phyloP scores from a whole-genome alignment of 2,888 invertebrate species.

The Metopia argyrocephala region DNA sequence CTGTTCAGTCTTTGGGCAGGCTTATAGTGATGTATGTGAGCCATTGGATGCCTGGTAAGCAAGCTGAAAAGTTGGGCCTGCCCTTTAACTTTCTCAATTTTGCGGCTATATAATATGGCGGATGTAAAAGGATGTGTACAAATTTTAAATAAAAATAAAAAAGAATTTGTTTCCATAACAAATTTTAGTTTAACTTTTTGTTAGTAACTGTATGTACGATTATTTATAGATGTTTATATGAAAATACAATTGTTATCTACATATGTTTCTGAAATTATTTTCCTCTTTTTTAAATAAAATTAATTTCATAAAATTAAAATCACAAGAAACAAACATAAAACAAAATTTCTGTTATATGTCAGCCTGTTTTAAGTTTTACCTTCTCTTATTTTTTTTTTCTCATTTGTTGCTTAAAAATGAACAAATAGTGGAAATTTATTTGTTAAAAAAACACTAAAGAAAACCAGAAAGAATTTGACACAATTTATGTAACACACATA shows the following conservation, averaged over 20 bases:
- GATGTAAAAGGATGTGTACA: conserved; percentile 22
- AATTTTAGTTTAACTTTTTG: conserved; percentile 21
- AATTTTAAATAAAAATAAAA: not conserved
- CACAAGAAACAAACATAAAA: not conserved
- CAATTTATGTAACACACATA: conserved; percentile 29
- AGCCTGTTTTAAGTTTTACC: conserved; percentile 6
- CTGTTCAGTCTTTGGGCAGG: too few species aligned
- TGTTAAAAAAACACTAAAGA: not conserved
- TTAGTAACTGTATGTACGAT: not conserved
- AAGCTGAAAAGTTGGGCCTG: too few species aligned
- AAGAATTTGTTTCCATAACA: not conserved
- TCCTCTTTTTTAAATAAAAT: conserved; percentile 31
- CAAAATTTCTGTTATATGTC: conserved; percentile 32
- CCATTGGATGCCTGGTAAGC: too few species aligned
- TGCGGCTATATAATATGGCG: not conserved
- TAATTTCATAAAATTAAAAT: conserved; percentile 41
- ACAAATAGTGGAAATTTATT: conserved; percentile 4
- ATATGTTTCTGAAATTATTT: not conserved
- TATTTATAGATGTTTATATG: too few species aligned
- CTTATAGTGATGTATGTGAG: too few species aligned
- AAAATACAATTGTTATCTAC: too few species aligned
- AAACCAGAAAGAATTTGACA: conserved; percentile 25
- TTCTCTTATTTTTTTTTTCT: not conserved
- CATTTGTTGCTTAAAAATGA: not conserved
- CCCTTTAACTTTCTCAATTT: too few species aligned